phyloP scores from a whole-genome alignment of 2,797 vertebrate genomes.

The Neosalanx taihuensis region DNA sequence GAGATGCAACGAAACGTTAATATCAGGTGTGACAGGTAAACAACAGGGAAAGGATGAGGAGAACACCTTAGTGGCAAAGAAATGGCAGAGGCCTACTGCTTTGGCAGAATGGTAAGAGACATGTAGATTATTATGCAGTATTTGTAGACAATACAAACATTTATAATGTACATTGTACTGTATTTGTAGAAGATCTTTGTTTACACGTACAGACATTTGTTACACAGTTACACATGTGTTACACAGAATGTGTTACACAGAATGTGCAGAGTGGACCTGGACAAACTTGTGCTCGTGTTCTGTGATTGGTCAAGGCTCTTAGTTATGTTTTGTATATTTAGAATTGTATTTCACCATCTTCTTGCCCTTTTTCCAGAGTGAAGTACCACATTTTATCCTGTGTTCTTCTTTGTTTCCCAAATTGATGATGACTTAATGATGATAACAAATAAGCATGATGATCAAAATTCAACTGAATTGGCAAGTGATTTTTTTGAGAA shows the following conservation, averaged over 20 bases:
- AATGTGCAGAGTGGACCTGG: no score
- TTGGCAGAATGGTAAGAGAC: conserved; percentile 21
- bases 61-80: neutral
- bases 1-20: conserved; percentile 41
- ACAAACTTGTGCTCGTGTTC: no score
- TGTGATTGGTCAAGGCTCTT: no score
- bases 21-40: conserved; percentile 37
- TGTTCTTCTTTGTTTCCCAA: neutral
- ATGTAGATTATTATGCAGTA: neutral
- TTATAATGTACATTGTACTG: no score
- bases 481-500: no score
- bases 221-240: neutral
- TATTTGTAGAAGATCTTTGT: neutral
- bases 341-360: neutral
- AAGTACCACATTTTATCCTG: neutral
- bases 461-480: no score
- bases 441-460: no score
- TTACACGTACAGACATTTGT: neutral
- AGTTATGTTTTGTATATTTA: neutral
- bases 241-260: neutral
- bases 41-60: conserved; percentile 32
- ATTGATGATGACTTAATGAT: neutral
- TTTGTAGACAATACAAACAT: neutral
- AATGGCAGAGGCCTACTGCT: conserved; percentile 13
- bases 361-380: neutral